Evolutionary conservation across 2,797 vertebrate species (phyloP), one percentile per base, ranked within the genome.

Genomic region (Sylvia borin): DNA sequence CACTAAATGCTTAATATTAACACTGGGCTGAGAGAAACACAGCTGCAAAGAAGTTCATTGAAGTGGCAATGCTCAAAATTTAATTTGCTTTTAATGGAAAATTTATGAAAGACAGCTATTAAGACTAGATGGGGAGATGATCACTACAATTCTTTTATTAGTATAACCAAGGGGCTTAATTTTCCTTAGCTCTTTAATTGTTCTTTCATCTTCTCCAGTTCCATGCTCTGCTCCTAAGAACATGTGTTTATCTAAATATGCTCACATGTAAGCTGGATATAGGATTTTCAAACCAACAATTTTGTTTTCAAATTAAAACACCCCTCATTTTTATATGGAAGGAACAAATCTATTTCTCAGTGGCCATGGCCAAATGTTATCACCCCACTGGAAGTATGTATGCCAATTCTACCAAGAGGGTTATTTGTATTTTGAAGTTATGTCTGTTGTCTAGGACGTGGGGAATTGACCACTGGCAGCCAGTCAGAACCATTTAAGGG

Each of bases 371-470:
- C 12, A 68, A 82, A 77, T 62, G 5, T 43, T 86, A 53, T 76
- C 88, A 53, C 22, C 5, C 18, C 25, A 45, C n/a, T 36, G 67
- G 27, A 82, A 61, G 5, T 27, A 71, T 24, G 15, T 55, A 51
- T 55, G 70, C 36, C 75, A 78, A 11, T 81, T 84, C 45, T 57
- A 79, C 50, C 71, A 67, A 40, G 53, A 82, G 16, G 31, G 10
- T 61, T 75, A 70, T 84, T 91, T 92, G 62, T 79, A 38, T 93
- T 87, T 62, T 90, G 53, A 86, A 84, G 91, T 94, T 75, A 43
- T 76, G 90, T 92, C 92, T 96, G 85, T 96, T 79, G 92, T 88
- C 85, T 95, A 85, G 88, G 74, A 93, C 70, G 73, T 95, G 82
- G n/a, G 50, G 77, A 94, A 84, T 18, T 58, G 60, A 45, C 80